These are phyloP conservation scores for Telenomus remus DNA, from an alignment of 1,140 invertebrate genomes.

Conservation along the genomic window DNA sequence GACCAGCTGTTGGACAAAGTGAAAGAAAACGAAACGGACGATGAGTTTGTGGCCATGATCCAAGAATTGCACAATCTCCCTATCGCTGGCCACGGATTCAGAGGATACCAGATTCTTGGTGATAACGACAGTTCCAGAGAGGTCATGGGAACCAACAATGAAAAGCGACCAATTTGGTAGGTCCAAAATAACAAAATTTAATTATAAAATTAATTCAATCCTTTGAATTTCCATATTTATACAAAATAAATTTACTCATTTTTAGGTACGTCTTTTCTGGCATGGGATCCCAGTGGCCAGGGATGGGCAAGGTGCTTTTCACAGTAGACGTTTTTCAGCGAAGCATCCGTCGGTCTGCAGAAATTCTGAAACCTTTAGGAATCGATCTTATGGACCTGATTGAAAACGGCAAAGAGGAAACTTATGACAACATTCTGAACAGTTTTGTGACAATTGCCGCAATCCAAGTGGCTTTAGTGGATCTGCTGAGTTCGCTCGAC, in stretches of 20 bases:
- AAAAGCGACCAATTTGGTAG: conserved; percentile 87
- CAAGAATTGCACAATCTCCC: conserved; percentile 83
- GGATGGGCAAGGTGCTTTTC: conserved; percentile 93
- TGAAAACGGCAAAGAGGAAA: conserved; percentile 82
- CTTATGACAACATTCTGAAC: conserved; percentile 89
- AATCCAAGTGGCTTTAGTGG: conserved; percentile 94
- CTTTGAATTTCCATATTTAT: too few species aligned
- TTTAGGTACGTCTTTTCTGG: conserved; percentile 90
- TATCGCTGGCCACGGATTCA: conserved; percentile 82
- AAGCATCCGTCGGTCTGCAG: conserved; percentile 85
- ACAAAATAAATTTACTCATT: background rate
- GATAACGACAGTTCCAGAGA: conserved; percentile 67
- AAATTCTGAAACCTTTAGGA: conserved; percentile 84
- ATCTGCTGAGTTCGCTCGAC: conserved; percentile 85
- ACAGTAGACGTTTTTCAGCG: conserved; percentile 85
- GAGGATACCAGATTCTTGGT: conserved; percentile 86
- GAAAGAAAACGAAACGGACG: conserved; percentile 78
- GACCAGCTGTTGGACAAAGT: conserved; percentile 81
- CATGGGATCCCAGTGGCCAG: conserved; percentile 97
- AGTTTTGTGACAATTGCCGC: conserved; percentile 96
- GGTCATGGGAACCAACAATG: conserved; percentile 65
- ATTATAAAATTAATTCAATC: too few species aligned
- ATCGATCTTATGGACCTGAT: conserved; percentile 90
- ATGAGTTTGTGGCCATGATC: conserved; percentile 86
- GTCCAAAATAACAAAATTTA: background rate